Base-by-base conservation (phyloP, 2,113 vertebrate genomes). In the Capreolus pygargus region DNA sequence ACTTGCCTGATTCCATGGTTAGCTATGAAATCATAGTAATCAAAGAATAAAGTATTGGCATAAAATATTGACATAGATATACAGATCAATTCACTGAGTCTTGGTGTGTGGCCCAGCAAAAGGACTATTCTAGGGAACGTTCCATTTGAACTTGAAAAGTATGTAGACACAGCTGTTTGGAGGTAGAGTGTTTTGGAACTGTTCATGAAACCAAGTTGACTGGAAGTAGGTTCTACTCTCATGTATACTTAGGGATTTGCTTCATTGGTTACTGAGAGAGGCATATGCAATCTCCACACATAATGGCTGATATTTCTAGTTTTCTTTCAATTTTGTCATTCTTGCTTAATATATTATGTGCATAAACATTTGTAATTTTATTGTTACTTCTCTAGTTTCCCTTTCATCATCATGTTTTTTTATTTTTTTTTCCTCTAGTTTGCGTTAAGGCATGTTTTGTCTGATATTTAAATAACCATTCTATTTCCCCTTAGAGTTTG, bases 141-240 rank as follows among this genome's bases (percentile, higher is more conserved):
- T 90, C 74, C n/a, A 23, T 14, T 76, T 86, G 39, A 55, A 45
- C 21, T 74, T 74, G 47, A 27, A 83, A 57, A 76, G 45, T n/a
- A 9, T 14, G 13, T 39, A 23, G 23, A 27, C 39, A 6, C 19
- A 39, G 39, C 15, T 74, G 12, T 7, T 60, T 36, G 14, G 67
- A 10, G 1, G 2, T 17, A 36, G 5, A n/a, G 7, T 21, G 4
- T 85, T 33, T 33, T 0, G 25, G 1, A 39, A 27, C 30, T 52
- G 36, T 39, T 50, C 45, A 12, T 2, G 5, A 28, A 27, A 27
- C 43, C 58, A 84, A 6, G 6, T 23, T 15, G 30, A 39, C 15
- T 55, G 36, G 21, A 23, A 15, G 2, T 6, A 15, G 12, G 5
- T 30, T 60, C n/a, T 33, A 19, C 15, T n/a, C 30, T 85, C 90